Base-by-base conservation (phyloP, 2,113 vertebrate species). In the Phaetusa simplex region DNA sequence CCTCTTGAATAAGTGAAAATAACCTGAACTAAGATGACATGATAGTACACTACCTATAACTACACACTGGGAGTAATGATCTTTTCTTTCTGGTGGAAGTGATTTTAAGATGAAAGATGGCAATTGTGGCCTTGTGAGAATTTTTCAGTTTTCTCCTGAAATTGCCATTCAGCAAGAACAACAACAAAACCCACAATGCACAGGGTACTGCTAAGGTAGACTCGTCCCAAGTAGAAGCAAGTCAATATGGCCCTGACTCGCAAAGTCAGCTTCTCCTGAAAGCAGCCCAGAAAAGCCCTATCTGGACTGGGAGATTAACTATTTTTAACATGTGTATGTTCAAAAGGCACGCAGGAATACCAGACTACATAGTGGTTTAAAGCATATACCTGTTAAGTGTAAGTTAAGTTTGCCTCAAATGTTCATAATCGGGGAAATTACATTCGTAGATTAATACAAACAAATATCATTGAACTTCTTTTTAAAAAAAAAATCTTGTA, bases 181-280 rank as follows among this genome's bases (percentile, higher is more conserved):
- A 50, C 42, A 94, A 62, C 27, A 81, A 74, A 78, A 56, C 19
- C 38, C 29, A 66, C 26, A 38, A 1, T 0, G 2, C 36, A 50
- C 26, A 47, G 34, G 34, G 12, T 45, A 53, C 45, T n/a, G 27
- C 42, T 66, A 50, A 64, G 38, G 30, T 32, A 64, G 22, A 17
- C 27, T n/a, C 7, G 2, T 38, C 29, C 49, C 10, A 23, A 29
- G 62, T 1, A 59, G 58, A 65, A 59, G 4, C 26, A 80, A 80
- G 21, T 43, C 43, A 53, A 40, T 40, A 36, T 0, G 3, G 18
- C 21, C 50, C 42, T 20, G 22, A 71, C 36, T 59, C 0, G 0
- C n/a, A 14, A 83, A 43, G 43, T 22, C 84, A 88, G 26, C 8
- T 58, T 38, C 30, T 72, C 55, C 42, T 29, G 11, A 88, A 70